These are phyloP conservation scores for Caenorhabditis japonica DNA, from an alignment of 2,888 invertebrate species.

Conservation along the genomic window DNA sequence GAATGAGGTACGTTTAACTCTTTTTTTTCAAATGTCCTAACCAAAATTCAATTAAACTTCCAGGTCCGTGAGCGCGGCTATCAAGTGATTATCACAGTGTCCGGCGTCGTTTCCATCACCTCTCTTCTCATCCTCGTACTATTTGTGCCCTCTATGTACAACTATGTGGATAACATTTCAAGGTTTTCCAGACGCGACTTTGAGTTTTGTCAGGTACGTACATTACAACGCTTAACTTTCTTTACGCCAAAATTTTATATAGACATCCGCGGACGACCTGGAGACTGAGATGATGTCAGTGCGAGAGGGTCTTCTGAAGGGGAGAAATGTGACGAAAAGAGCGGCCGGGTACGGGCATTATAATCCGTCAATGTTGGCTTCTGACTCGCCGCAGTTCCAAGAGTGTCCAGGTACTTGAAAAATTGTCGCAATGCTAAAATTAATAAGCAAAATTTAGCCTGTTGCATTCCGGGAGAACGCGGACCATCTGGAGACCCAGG, in stretches of 20 bases:
- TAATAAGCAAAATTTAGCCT: conserved; percentile 69
- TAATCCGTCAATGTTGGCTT: conserved; percentile 71
- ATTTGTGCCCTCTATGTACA: conserved; percentile 75
- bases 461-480: conserved; percentile 75
- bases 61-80: conserved; percentile 61
- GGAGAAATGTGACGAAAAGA: conserved; percentile 53
- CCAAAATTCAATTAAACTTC: no score
- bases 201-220: conserved; percentile 74
- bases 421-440: not conserved
- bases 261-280: conserved; percentile 70
- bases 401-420: conserved; percentile 76
- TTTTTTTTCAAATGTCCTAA: no score
- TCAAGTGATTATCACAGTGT: conserved; percentile 66
- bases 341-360: conserved; percentile 65
- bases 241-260: no score
- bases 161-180: conserved; percentile 73
- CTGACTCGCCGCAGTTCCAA: conserved; percentile 75
- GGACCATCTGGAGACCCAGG: conserved; percentile 72
- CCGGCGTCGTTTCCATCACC: conserved; percentile 66
- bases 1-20: no score
- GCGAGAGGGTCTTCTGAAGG: conserved; percentile 50
- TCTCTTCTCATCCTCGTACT: conserved; percentile 72
- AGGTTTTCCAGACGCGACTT: conserved; percentile 72
- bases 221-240: no score
- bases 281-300: conserved; percentile 70